A percentile compares a stretch with the other conserved stretches of the same genome.
Conservation (phyloP, 2,113 vertebrate species). For the Antechinus stuartii region DNA sequence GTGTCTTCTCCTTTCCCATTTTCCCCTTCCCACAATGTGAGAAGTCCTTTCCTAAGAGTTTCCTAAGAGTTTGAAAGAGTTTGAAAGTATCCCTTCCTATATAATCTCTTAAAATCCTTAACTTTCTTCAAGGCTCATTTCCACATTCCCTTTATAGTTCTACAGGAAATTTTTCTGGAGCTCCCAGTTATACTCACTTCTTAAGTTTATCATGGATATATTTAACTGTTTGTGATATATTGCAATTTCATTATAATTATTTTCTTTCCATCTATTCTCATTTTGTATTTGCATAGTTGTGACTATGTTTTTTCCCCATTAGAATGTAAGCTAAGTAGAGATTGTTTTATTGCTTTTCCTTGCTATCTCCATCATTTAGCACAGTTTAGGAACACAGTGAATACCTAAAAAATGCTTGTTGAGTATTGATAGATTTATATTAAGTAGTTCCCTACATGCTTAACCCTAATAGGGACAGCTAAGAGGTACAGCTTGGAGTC, state of each 20-base stretch:
- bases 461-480: background rate
- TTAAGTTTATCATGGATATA: background rate
- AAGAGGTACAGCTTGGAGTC: background rate
- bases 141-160: background rate
- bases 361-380: background rate
- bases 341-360: background rate
- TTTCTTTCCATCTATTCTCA: background rate
- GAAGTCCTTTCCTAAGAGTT: background rate
- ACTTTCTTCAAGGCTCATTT: background rate
- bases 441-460: too few species aligned
- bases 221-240: background rate
- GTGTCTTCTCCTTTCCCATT: background rate
- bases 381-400: background rate
- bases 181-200: background rate
- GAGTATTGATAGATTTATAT: background rate
- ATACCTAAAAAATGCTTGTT: background rate
- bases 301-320: background rate
- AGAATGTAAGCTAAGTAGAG: background rate
- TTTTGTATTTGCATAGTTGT: background rate
- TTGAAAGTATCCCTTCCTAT: background rate
- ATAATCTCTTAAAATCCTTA: background rate
- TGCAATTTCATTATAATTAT: background rate
- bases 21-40: background rate
- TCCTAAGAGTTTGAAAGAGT: background rate
- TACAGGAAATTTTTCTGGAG: background rate